Evolutionary conservation across 2,797 vertebrate genomes (phyloP).

Genomic region (Rhynchonycteris naso): DNA sequence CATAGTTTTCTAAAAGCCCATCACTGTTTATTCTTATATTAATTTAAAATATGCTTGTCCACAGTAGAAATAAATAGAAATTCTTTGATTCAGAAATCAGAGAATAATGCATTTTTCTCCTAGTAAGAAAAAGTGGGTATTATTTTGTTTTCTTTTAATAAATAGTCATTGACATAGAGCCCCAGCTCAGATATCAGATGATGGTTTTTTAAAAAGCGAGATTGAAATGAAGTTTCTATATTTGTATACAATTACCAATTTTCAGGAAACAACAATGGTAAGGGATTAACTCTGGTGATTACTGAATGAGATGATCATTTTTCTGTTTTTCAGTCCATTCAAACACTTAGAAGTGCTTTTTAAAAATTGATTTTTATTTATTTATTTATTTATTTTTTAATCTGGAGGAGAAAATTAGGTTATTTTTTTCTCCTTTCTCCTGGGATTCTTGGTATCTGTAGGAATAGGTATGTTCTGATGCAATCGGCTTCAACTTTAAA

Average conservation of each 20-base stretch:
- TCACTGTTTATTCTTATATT: slow-evolving; percentile 63
- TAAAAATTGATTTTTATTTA: background rate
- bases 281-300: background rate
- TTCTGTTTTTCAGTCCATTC: slow-evolving; percentile 13
- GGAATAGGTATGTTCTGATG: background rate
- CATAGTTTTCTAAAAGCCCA: slow-evolving; percentile 57
- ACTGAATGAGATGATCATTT: background rate
- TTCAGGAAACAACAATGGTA: slow-evolving; percentile 34
- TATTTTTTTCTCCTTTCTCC: background rate
- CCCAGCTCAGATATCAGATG: slow-evolving; percentile 35
- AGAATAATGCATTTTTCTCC: slow-evolving; percentile 41
- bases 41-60: slow-evolving; percentile 68
- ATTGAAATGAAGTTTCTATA: background rate
- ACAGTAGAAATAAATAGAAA: slow-evolving; percentile 65
- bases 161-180: background rate
- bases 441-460: background rate
- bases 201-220: background rate
- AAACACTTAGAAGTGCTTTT: background rate
- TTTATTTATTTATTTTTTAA: background rate
- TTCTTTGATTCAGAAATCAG: slow-evolving; percentile 56
- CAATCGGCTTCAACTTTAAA: background rate
- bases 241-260: background rate
- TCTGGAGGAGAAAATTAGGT: background rate
- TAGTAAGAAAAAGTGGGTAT: slow-evolving; percentile 34
- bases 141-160: slow-evolving; percentile 66